These are phyloP conservation scores for Ataeniobius toweri DNA, from an alignment of 2,797 vertebrate species.

Conservation along the genomic window DNA sequence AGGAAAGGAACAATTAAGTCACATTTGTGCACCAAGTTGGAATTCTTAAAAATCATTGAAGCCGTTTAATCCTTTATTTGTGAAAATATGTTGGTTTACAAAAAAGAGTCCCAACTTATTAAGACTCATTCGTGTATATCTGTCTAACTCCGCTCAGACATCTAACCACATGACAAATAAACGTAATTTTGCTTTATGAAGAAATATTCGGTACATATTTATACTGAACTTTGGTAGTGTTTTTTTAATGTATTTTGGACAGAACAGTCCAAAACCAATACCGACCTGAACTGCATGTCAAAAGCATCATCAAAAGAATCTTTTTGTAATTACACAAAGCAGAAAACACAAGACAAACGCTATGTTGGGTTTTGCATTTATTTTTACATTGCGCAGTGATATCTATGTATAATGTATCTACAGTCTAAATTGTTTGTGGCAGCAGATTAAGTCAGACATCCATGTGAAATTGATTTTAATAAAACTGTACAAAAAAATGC, in stretches of 20 bases:
- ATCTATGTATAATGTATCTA: constrained; percentile 85
- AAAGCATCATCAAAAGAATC: neutral
- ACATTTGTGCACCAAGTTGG: neutral
- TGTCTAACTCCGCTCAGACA: neutral
- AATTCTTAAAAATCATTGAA: neutral
- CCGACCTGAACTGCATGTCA: neutral
- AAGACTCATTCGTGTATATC: neutral
- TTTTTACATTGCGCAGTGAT: constrained; percentile 79
- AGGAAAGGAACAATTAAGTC: too few species aligned
- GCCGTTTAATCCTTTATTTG: neutral
- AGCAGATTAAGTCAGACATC: constrained; percentile 83
- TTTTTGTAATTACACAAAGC: neutral
- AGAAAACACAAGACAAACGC: constrained; percentile 50
- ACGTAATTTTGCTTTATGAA: neutral
- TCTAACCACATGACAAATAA: neutral
- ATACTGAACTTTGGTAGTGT: neutral
- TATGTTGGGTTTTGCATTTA: constrained; percentile 78
- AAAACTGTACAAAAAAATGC: constrained; percentile 81
- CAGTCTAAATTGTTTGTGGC: constrained; percentile 84
- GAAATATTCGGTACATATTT: too few species aligned
- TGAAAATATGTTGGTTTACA: neutral
- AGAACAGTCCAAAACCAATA: neutral
- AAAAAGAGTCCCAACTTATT: too few species aligned
- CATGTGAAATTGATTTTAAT: constrained; percentile 81
- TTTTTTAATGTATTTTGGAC: neutral